Evolutionary conservation across 1,140 invertebrate genomes (phyloP), one percentile per base, ranked within the genome.

Genomic region (Dendroctonus valens): DNA sequence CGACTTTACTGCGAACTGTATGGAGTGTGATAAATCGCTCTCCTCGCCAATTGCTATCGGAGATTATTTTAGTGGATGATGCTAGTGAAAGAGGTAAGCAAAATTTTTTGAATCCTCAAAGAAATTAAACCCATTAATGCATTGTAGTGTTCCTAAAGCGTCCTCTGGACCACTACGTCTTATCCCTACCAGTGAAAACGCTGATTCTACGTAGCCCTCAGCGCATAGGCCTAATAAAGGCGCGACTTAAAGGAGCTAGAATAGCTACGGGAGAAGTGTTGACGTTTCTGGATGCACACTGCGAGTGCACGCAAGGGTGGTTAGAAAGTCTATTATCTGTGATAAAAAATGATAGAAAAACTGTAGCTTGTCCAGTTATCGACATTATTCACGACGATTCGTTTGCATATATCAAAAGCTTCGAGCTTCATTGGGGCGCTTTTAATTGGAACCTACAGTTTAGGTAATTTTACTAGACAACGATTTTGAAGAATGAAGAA

Each of bases 391-490:
- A 91, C 65, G 95, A 97, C 74, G 90, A 96, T 71, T 94, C 92
- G 5, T 93, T 98, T 72, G 91, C 92, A 51, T 96, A 96, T 72
- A 87, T 92, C 0, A 88, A 90, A 73, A 91, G 89, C 69, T 95
- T 96, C 71, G 93, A 96, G 74, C 82, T 95, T 0, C 93, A 96
- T 75, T 98, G 94, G 93, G 97, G 96, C 6, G 96, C 93, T 0
- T 97, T 99, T 75, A 98, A 97, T 78, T 98, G 96, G 96, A 91
- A 94, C 66, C 80, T 98, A 0, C 95, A 97, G 76, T 99, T 98
- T 77, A 82, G 87, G 69, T 70, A 26, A 26, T 26, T 26, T 26
- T n/a, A 26, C 26, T 26, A 3, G 26, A 26, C 26, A 2, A 26
- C 1, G 26, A 26, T 26, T 26, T 26, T 26, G 26, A 26, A 26